A percentile compares a stretch with the other conserved stretches of the same genome.
phyloP scores from a whole-genome alignment of 2,113 vertebrate genomes.

The Etheostoma spectabile region DNA sequence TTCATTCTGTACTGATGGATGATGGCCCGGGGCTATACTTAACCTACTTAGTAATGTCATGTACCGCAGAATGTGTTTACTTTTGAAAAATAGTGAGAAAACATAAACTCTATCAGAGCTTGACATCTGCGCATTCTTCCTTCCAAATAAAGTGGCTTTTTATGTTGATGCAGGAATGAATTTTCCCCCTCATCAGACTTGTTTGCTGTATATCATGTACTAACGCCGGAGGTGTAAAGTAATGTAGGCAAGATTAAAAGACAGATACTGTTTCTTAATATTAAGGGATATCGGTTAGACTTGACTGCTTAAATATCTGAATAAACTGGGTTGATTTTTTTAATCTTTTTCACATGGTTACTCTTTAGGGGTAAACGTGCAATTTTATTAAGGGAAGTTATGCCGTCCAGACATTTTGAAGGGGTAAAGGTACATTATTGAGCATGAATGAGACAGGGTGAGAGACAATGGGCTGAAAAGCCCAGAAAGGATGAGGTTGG shows the following conservation, averaged over 20 bases:
- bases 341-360: slow-evolving; percentile 38
- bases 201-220: slow-evolving; percentile 88
- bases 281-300: slow-evolving; percentile 57
- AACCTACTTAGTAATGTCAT: slow-evolving; percentile 99
- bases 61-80: slow-evolving; percentile 99
- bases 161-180: slow-evolving; percentile 95
- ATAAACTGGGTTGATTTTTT: slow-evolving; percentile 48
- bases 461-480: slow-evolving; percentile 77
- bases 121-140: slow-evolving; percentile 98
- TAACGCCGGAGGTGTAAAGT: slow-evolving; percentile 81
- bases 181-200: slow-evolving; percentile 86
- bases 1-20: slow-evolving; percentile 99
- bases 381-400: slow-evolving; percentile 77
- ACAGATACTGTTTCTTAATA: slow-evolving; percentile 65
- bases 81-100: slow-evolving; percentile 99
- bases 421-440: slow-evolving; percentile 78
- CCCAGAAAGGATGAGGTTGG: slow-evolving; percentile 77
- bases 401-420: slow-evolving; percentile 63
- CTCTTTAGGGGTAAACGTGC: slow-evolving; percentile 59
- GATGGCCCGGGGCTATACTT: slow-evolving; percentile 98
- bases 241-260: slow-evolving; percentile 66
- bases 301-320: slow-evolving; percentile 50
- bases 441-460: slow-evolving; percentile 59
- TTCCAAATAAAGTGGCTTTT: slow-evolving; percentile 99
- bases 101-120: slow-evolving; percentile 99